Conservation (phyloP, 2,113 vertebrate genomes). For the Oriolus oriolus region DNA sequence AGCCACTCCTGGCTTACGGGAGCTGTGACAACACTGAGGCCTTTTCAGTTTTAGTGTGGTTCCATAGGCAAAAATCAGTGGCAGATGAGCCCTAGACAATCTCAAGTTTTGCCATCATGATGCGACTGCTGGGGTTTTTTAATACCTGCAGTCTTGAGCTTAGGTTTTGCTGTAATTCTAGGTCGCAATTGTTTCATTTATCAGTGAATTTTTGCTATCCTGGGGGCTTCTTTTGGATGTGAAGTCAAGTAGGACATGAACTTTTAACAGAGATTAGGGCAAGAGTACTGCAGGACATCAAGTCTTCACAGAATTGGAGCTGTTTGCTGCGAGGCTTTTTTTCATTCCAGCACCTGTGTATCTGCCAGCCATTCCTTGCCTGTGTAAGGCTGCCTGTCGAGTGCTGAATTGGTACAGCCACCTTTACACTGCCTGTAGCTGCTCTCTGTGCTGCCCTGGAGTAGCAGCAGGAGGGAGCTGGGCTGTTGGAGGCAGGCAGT, state of each 20-base stretch:
- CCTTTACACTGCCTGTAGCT: neutral
- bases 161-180: neutral
- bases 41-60: neutral
- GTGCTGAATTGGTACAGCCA: neutral
- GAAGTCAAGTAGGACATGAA: neutral
- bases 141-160: neutral
- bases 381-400: neutral
- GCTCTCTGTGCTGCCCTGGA: neutral
- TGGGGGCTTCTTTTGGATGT: neutral
- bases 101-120: neutral
- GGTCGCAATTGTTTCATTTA: neutral
- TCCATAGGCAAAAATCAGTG: neutral
- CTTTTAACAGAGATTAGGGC: neutral
- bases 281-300: neutral
- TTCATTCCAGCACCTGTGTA: neutral
- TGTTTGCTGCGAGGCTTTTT: neutral
- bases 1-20: neutral
- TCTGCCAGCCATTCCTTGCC: neutral
- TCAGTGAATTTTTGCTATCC: neutral
- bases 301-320: neutral
- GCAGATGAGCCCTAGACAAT: no score
- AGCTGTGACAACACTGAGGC: neutral
- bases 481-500: neutral
- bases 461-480: neutral
- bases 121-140: neutral